Evolutionary conservation across 2,888 invertebrate species (phyloP), one percentile per base, ranked within the genome.

Genomic region (Eurytoma adleriae): DNA sequence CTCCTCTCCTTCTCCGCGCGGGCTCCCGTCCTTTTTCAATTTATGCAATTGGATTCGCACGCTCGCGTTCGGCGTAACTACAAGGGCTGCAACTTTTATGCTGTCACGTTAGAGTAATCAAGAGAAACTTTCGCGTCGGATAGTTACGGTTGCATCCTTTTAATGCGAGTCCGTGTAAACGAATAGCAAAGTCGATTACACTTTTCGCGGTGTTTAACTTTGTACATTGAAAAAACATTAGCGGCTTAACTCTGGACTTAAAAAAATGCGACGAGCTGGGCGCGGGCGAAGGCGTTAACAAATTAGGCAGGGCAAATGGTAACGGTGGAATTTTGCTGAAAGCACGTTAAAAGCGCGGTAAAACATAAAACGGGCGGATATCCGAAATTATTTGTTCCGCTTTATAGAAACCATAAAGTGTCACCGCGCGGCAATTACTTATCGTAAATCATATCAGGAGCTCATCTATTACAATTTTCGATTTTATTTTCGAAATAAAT

Each of bases 401-500:
- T 71, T 71, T 50, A 4, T 4, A 1, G 59, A 14, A 40, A 20
- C 10, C 27, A 50, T 50, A 64, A 73, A 73, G 54, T 12, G 12
- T 54, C 48, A 20, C 30, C 18, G 16, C 13, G 52, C n/a, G 40
- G 64, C 62, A 62, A 56, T 73, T 54, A 40, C 73, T 73, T 66
- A 57, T 67, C 74, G 66, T 74, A 74, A 74, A 67, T 66, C 66
- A 74, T 57, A 48, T 40, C 64, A 5, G 20, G 2, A 7, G 24
- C 48, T 57, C 74, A 48, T 67, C 56, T 30, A 66, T 66, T 48
- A 48, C 57, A 74, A 74, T 74, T 74, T 74, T 56, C 30, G 5
- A 13, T 64, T 74, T 74, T 74, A 64, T 74, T 48, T 48, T 57
- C 20, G 56, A 79, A 72, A 81, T 59, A 74, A 74, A 74, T 74